Evolutionary conservation across 2,888 invertebrate species (phyloP), one percentile per base, ranked within the genome.

Genomic region (Bembecia ichneumoniformis): DNA sequence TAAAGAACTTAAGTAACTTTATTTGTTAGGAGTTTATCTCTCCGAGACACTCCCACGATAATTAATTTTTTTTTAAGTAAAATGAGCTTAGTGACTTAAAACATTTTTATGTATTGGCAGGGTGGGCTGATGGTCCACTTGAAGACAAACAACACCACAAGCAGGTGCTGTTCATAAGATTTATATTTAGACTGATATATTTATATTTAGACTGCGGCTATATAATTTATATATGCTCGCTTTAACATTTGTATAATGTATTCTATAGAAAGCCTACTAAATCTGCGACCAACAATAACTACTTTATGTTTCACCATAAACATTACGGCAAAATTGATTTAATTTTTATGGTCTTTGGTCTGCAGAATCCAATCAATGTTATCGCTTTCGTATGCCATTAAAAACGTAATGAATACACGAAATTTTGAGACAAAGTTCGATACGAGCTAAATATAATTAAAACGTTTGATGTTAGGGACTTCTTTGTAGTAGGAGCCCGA

Each of bases 311-410:
- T 48, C 16, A 63, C 67, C 65, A 81, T 84, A 83, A 81, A 80
- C 86, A 81, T 84, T 83, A 82, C 76, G 71, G 72, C 74, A 74
- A 84, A 86, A 84, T 86, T 86, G 82, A 87, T 87, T 86, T 84
- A 75, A 78, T 82, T 84, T 87, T 87, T 84, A 87, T 83, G 82
- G 82, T 82, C 80, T 83, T 76, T 82, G 82, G 77, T 82, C 75
- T 71, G 79, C 77, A 77, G 84, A 82, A 84, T 82, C 82, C 86
- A 86, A 86, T 86, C 82, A 84, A 74, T 79, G 81, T 79, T 86
- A 86, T 86, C 83, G 84, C 73, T 71, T 68, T 65, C 71, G 75
- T 77, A 66, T 74, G 79, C 76, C 73, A 77, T 83, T 82, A 79
- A 83, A 40, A 83, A 75, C 76, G 74, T 80, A 79, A 83, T 81